These are phyloP conservation scores for Oreochromis aureus DNA, from an alignment of 2,113 vertebrate genomes.

Conservation along the genomic window DNA sequence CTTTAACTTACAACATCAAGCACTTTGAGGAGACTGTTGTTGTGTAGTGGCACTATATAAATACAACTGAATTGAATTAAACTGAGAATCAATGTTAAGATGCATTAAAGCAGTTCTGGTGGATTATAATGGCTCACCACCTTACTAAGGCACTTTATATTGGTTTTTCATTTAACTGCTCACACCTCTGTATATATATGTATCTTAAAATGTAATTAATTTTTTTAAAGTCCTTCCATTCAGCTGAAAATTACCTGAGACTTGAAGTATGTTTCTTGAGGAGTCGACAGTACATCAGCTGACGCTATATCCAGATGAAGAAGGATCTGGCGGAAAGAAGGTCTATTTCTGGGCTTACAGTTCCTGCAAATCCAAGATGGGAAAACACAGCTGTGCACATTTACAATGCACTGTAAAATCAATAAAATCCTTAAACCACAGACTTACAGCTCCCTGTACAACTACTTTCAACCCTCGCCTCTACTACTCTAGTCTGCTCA, in stretches of 20 bases:
- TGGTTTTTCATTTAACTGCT: background rate
- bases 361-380: slow-evolving; percentile 76
- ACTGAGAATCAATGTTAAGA: background rate
- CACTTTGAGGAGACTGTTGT: fast-evolving
- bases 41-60: background rate
- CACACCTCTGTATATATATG: background rate
- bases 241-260: slow-evolving; percentile 77
- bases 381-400: slow-evolving; percentile 25
- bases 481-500: background rate
- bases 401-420: slow-evolving; percentile 18
- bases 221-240: background rate
- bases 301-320: slow-evolving; percentile 95
- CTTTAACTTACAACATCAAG: background rate
- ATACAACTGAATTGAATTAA: background rate
- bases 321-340: slow-evolving; percentile 95
- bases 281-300: slow-evolving; percentile 91
- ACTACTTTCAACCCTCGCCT: background rate
- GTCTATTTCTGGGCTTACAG: slow-evolving; percentile 91
- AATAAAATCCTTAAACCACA: slow-evolving; percentile 17
- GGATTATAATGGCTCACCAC: background rate
- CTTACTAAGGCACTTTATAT: background rate
- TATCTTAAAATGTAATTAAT: background rate
- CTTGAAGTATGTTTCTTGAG: slow-evolving; percentile 96
- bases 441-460: background rate
- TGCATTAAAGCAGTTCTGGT: background rate